Base-by-base conservation (phyloP, 2,113 vertebrate species). In the Sturnus vulgaris region DNA sequence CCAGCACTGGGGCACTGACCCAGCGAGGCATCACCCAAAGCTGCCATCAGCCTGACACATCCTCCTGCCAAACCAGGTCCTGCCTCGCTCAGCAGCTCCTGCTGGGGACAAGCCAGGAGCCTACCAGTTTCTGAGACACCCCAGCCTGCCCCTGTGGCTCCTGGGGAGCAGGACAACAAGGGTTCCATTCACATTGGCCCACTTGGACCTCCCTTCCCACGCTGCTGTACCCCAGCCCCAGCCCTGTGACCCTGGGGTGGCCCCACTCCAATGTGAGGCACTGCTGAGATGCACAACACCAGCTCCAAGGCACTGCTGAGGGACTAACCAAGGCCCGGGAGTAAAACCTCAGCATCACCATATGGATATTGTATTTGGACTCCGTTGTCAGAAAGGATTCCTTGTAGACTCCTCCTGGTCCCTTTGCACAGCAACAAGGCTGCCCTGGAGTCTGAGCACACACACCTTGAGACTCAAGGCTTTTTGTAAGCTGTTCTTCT, bases 221-320 rank as follows among this genome's bases (percentile, higher is more conserved):
- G 1, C 8, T 82, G 10, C 30, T 39, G 18, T 0, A 0, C 4
- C 40, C 24, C 5, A 2, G 69, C 28, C 13, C 31, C 2, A 3
- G 50, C 27, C 23, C 60, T 15, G 4, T 0, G 1, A 9, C 53
- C 33, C 33, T 31, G 23, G 31, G 24, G 27, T 1, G 3, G 10
- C 42, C 44, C 52, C 40, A 3, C 23, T 72, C 13, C 1, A 1
- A 2, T 3, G 22, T 14, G 35, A 25, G 33, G 42, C 73, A n/a
- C 44, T 1, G 1, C 53, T 15, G 42, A 66, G 52, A 42, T 1
- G 2, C 28, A 44, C 4, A 1, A 12, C 0, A 1, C 14, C 33
- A 53, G n/a, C n/a, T 61, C 20, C 3, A 6, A 55, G 52, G 65
- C 2, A 0, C 55, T 47, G 47, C 5, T 17, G 35, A 39, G 69